phyloP scores from a whole-genome alignment of 2,113 vertebrate genomes.

The Pandion haliaetus region DNA sequence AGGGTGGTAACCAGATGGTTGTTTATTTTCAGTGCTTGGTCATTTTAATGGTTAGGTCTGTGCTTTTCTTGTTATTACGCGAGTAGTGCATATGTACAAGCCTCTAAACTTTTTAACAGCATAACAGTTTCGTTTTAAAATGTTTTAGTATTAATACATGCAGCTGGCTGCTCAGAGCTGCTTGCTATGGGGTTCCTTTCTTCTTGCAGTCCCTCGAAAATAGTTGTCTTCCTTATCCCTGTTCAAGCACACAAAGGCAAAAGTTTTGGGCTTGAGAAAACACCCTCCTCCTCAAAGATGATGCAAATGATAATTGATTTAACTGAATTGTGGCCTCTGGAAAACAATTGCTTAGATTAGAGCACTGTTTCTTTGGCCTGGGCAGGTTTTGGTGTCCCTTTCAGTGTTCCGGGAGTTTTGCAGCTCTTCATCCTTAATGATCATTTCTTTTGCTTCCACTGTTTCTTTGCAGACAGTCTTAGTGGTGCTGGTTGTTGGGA shows the following conservation, averaged over 20 bases:
- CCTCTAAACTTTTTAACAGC: not conserved
- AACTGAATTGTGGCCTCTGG: not conserved
- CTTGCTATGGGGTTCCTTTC: not conserved
- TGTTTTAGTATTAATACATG: not conserved
- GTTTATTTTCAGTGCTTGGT: conserved; percentile 18
- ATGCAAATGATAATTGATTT: not conserved
- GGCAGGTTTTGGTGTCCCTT: not conserved
- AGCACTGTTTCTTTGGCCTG: not conserved
- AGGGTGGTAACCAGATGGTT: not conserved
- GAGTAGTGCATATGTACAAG: not conserved
- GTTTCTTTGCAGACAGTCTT: not conserved
- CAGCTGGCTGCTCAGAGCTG: not conserved
- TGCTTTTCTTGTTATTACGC: not conserved
- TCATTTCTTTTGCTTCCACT: not conserved
- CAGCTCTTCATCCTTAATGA: not conserved
- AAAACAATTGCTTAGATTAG: not conserved
- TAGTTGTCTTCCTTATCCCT: not conserved
- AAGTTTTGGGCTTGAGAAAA: not conserved
- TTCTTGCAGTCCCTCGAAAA: not conserved
- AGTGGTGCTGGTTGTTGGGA: not conserved
- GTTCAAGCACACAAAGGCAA: not conserved
- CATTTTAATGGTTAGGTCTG: not conserved
- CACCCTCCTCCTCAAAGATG: not conserved
- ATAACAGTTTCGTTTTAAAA: not conserved
- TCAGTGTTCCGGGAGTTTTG: not conserved